phyloP scores from a whole-genome alignment of 2,113 vertebrate species.

The Poeciliopsis prolifica region DNA sequence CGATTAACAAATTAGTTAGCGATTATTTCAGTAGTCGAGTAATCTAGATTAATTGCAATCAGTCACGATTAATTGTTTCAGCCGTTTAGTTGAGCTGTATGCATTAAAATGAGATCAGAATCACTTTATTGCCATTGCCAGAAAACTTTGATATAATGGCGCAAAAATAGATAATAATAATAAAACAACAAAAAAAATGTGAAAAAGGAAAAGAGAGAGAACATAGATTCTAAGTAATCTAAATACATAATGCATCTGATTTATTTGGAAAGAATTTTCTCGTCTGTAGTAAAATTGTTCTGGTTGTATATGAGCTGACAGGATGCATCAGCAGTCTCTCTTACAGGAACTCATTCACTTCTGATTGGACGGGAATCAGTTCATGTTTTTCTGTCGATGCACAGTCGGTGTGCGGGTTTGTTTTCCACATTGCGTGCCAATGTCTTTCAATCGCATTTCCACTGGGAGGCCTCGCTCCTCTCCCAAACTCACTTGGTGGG shows the following conservation, averaged over 20 bases:
- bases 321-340: background rate
- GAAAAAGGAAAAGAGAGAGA: too few relatives aligned
- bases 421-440: slow-evolving; percentile 19
- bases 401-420: slow-evolving; percentile 12
- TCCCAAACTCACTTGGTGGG: slow-evolving; percentile 40
- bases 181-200: too few relatives aligned
- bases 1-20: too few relatives aligned
- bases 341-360: slow-evolving; percentile 14
- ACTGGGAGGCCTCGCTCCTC: slow-evolving; percentile 46
- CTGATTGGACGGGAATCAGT: slow-evolving; percentile 21
- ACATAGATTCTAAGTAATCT: background rate
- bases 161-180: too few relatives aligned
- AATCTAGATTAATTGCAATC: too few relatives aligned
- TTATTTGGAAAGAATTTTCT: background rate
- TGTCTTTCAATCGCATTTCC: slow-evolving; percentile 38
- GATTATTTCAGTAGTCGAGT: too few relatives aligned
- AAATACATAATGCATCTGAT: background rate
- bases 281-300: background rate
- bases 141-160: too few relatives aligned
- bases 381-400: slow-evolving; percentile 26
- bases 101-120: background rate
- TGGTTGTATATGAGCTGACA: background rate
- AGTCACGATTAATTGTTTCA: too few relatives aligned
- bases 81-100: background rate
- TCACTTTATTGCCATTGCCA: too few relatives aligned